These are phyloP conservation scores for Carlito syrichta DNA, from an alignment of 2,113 vertebrate species.

Conservation along the genomic window DNA sequence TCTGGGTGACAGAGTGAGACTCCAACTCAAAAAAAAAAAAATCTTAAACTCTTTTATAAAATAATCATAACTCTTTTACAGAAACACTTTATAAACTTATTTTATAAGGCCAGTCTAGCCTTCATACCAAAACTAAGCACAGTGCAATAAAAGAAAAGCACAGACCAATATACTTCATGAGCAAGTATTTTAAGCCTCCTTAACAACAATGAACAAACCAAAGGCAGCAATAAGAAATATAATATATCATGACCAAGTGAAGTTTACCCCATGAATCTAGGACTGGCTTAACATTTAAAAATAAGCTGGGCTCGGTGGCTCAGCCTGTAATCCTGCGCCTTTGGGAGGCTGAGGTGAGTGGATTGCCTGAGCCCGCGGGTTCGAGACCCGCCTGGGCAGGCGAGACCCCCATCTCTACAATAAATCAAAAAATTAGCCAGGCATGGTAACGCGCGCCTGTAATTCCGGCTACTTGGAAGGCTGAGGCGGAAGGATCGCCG, in stretches of 20 bases:
- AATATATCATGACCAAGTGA: background rate
- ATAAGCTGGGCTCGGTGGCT: too few relatives aligned
- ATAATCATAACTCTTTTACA: background rate
- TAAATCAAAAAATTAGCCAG: too few relatives aligned
- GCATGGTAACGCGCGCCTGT: too few relatives aligned
- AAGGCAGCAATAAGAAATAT: background rate
- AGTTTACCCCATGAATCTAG: background rate
- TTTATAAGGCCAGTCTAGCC: background rate
- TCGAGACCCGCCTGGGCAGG: too few relatives aligned
- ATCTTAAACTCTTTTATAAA: background rate
- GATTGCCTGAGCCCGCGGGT: too few relatives aligned
- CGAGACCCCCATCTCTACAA: too few relatives aligned
- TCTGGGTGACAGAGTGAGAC: too few relatives aligned
- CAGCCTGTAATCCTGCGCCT: too few relatives aligned
- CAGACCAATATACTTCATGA: background rate
- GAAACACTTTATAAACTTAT: background rate
- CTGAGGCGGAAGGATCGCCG: too few relatives aligned
- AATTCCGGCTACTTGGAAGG: too few relatives aligned
- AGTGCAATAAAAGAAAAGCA: background rate
- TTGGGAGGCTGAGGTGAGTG: too few relatives aligned
- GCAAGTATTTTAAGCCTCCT: background rate
- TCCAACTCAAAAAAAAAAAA: too few relatives aligned
- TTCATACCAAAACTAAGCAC: background rate
- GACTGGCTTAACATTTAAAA: background rate
- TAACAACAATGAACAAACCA: background rate